Conservation (phyloP, 2,888 invertebrate species). For the Dromius quadrimaculatus region DNA sequence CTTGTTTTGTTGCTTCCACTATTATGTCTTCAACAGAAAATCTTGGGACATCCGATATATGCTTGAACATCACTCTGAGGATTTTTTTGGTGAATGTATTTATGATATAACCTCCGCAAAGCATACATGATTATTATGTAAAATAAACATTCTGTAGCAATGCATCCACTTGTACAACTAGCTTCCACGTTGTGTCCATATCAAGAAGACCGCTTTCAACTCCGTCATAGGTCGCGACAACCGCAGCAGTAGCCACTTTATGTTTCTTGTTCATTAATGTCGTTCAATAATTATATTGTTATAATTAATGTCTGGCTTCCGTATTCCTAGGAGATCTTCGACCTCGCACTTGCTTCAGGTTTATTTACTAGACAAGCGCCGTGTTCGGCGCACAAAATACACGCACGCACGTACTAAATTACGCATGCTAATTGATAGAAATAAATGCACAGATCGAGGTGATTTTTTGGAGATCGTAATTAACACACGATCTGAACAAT, state of each 20-base stretch:
- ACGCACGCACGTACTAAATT: conserved; percentile 14
- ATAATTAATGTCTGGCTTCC: conserved; percentile 56
- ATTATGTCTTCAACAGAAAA: no score
- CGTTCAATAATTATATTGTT: conserved; percentile 56
- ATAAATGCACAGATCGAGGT: no score
- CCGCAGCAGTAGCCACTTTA: conserved; percentile 33
- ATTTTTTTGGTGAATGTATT: no score
- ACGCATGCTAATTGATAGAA: conserved; percentile 31
- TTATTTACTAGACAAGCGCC: conserved; percentile 3
- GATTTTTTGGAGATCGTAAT: no score
- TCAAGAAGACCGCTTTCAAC: conserved; percentile 7
- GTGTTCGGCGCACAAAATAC: conserved; percentile 13
- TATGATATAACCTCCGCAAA: no score
- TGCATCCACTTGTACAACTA: neutral
- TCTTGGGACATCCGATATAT: no score
- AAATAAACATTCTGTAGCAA: conserved; percentile 58
- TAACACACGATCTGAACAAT: no score
- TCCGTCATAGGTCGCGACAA: neutral
- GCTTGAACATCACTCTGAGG: no score
- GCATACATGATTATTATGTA: conserved; percentile 61
- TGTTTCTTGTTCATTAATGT: conserved; percentile 52
- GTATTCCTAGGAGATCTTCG: conserved; percentile 55
- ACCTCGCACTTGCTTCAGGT: conserved; percentile 46
- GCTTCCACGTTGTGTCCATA: conserved; percentile 2
- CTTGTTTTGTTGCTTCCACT: no score